phyloP scores from a whole-genome alignment of 2,797 vertebrate genomes.

The Nothura maculosa region DNA sequence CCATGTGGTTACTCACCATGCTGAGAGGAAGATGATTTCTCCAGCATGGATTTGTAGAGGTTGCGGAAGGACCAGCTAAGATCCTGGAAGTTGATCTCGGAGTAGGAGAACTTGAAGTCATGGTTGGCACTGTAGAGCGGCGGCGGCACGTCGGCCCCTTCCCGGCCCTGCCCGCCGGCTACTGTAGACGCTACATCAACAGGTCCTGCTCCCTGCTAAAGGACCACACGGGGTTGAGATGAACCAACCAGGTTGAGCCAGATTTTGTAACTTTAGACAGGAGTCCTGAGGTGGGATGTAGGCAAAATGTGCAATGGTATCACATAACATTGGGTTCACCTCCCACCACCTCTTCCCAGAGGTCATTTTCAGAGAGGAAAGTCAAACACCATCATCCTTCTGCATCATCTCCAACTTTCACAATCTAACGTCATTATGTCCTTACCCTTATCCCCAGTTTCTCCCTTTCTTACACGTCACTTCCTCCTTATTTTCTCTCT shows the following conservation, averaged over 20 bases:
- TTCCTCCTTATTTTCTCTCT: background rate
- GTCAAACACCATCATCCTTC: background rate
- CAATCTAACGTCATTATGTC: background rate
- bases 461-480: background rate
- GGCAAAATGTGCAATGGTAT: background rate
- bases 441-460: background rate
- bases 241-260: background rate
- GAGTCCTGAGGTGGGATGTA: background rate
- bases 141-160: slow-evolving; percentile 79
- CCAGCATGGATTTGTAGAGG: slow-evolving; percentile 93
- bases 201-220: slow-evolving; percentile 74
- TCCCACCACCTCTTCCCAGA: background rate
- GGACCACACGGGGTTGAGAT: background rate
- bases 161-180: slow-evolving; percentile 77
- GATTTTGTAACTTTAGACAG: background rate
- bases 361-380: background rate
- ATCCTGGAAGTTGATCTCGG: slow-evolving; percentile 94
- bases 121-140: slow-evolving; percentile 83
- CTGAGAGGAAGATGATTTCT: slow-evolving; percentile 88
- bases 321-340: background rate
- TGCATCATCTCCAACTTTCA: background rate
- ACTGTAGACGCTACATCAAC: slow-evolving; percentile 79
- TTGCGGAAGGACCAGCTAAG: slow-evolving; percentile 96
- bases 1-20: slow-evolving; percentile 75
- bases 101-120: slow-evolving; percentile 93